Base-by-base conservation (phyloP, 1,140 invertebrate species). In the Pararge aegeria region DNA sequence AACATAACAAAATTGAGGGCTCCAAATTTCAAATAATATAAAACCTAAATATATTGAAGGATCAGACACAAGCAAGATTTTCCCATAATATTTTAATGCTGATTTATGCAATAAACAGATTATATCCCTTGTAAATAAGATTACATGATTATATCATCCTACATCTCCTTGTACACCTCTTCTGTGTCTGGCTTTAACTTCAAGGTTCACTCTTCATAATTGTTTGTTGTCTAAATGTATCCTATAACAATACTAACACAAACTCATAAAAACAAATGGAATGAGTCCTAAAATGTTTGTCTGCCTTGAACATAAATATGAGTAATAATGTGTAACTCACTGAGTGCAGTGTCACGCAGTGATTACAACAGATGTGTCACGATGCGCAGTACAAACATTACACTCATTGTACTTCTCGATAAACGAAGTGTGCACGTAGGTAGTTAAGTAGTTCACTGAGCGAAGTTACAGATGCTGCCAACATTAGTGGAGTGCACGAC, bases 311-410 rank as follows among this genome's bases (percentile, higher is more conserved):
- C 78, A 81, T 80, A 82, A 78, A 79, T 69, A 79, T 76, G 70
- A 73, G 73, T 80, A 86, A 87, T 79, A 87, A 83, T 87, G 61
- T 83, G 80, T 85, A 84, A 89, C 87, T 89, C 87, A 89, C 87
- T 86, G 85, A 83, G 80, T 86, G 78, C 75, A n/a, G n/a, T n/a
- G n/a, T n/a, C n/a, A 80, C 83, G 83, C 85, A 88, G 87, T 87
- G 83, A 86, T 85, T 86, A 89, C 78, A 83, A 71, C 73, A 84
- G 82, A 78, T 61, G 87, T 79, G 76, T 68, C 69, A 73, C 75
- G 83, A 75, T 57, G 80, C 75, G 81, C 64, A 76, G 85, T 73
- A 83, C 71, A 71, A 78, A 88, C 78, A 72, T 74, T 72, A 85
- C 75, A 74, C 78, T 83, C 82, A 80, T 81, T 79, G 87, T 67